A percentile compares a stretch with the other conserved stretches of the same genome.
Evolutionary conservation across 1,140 invertebrate species (phyloP).

Genomic region (Cotesia chilonis): DNA sequence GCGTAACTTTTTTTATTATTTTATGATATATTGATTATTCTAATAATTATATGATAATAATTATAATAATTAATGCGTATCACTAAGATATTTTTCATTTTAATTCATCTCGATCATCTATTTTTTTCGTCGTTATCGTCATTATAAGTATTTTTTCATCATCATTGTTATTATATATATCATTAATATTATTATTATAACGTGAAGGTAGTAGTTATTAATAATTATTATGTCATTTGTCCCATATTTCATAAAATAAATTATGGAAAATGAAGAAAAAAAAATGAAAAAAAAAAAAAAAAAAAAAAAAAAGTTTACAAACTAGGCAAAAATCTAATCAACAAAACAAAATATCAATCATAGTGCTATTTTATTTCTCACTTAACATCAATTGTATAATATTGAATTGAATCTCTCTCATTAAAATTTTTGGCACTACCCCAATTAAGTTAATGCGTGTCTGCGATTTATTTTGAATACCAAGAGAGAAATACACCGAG

Average conservation of each 20-base stretch:
- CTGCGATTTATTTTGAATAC: not conserved
- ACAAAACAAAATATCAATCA: not conserved
- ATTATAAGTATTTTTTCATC: slow-evolving; percentile 5
- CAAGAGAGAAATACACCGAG: not conserved
- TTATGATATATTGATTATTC: slow-evolving; percentile 13
- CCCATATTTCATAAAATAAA: not conserved
- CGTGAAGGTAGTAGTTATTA: slow-evolving; percentile 6
- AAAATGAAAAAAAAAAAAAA: not conserved
- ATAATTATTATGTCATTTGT: slow-evolving; percentile 12
- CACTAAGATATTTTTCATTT: slow-evolving; percentile 2
- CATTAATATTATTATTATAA: slow-evolving; percentile 23
- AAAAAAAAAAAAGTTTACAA: not conserved
- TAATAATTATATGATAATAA: slow-evolving; percentile 3
- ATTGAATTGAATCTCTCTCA: slow-evolving; percentile 24
- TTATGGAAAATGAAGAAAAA: not conserved
- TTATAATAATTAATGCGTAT: not conserved
- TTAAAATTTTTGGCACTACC: slow-evolving; percentile 3
- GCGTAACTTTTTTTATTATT: slow-evolving; percentile 12
- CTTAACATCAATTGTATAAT: slow-evolving; percentile 14
- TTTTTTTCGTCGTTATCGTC: not conserved
- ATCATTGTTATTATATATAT: slow-evolving; percentile 25
- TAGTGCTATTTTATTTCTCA: not conserved
- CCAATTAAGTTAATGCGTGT: slow-evolving; percentile 8
- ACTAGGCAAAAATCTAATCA: not conserved
- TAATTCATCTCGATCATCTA: not conserved